A percentile compares a stretch with the other conserved stretches of the same genome.
Conservation (phyloP, 2,797 vertebrate genomes). For the Sparidentex hasta region DNA sequence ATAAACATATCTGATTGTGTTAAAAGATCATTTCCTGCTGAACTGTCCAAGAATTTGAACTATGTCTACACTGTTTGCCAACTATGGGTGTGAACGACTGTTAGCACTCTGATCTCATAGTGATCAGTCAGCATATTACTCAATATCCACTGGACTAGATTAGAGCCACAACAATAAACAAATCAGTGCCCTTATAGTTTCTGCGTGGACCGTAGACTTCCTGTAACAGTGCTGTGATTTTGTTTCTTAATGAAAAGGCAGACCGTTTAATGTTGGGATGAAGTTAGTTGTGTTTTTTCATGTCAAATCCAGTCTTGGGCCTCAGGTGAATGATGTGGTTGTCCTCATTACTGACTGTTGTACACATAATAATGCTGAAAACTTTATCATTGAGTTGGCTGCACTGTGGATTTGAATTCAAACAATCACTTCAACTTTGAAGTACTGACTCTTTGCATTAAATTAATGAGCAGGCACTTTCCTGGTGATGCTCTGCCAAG, state of each 20-base stretch:
- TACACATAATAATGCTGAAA: not conserved
- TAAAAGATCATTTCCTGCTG: not conserved
- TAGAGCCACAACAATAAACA: not conserved
- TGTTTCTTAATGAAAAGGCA: not conserved
- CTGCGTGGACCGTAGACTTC: not conserved
- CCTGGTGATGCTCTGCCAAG: slow-evolving; percentile 1
- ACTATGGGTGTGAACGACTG: not conserved
- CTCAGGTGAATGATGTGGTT: not conserved
- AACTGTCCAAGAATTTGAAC: not conserved
- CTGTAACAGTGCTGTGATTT: not conserved
- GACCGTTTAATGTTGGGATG: not conserved
- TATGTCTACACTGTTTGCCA: not conserved
- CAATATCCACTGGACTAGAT: not conserved
- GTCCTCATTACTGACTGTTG: not conserved
- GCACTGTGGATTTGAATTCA: not conserved
- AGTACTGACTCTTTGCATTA: not conserved
- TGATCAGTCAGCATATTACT: not conserved
- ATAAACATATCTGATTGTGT: too few species aligned
- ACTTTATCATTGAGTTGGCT: not conserved
- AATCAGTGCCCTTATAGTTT: not conserved
- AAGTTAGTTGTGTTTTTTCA: not conserved
- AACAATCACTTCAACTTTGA: not conserved
- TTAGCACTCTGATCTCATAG: not conserved
- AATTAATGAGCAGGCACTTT: not conserved
- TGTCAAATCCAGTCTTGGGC: not conserved